phyloP scores from a whole-genome alignment of 2,113 vertebrate species.

The Silurus glanis region DNA sequence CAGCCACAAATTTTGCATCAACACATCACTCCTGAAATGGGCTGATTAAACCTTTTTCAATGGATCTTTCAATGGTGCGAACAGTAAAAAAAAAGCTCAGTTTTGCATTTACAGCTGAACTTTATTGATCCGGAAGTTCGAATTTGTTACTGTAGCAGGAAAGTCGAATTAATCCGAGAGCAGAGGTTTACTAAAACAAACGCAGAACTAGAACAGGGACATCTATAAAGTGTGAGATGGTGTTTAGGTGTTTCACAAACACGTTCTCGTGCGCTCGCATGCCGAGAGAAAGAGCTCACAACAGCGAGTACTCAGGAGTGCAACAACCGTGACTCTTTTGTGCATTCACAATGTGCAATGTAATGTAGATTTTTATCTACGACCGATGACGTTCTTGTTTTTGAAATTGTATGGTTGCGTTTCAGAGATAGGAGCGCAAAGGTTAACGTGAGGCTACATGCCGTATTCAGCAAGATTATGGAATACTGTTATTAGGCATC shows the following conservation, averaged over 20 bases:
- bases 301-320: not conserved
- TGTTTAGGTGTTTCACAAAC: not conserved
- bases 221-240: not conserved
- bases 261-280: not conserved
- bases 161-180: too few relatives aligned
- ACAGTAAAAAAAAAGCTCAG: not conserved
- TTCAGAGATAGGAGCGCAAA: not conserved
- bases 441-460: slow-evolving; percentile 16
- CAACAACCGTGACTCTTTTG: not conserved
- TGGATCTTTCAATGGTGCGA: not conserved
- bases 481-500: not conserved
- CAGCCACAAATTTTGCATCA: not conserved
- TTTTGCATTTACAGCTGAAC: not conserved
- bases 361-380: not conserved
- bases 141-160: not conserved
- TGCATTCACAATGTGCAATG: not conserved
- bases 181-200: not conserved
- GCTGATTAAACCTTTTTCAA: not conserved
- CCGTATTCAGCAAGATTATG: slow-evolving; percentile 15
- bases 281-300: not conserved
- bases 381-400: not conserved
- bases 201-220: not conserved
- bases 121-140: not conserved
- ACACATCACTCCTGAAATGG: not conserved
- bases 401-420: not conserved